phyloP scores from a whole-genome alignment of 2,888 invertebrate species.

The Dichetophora obliterata region DNA sequence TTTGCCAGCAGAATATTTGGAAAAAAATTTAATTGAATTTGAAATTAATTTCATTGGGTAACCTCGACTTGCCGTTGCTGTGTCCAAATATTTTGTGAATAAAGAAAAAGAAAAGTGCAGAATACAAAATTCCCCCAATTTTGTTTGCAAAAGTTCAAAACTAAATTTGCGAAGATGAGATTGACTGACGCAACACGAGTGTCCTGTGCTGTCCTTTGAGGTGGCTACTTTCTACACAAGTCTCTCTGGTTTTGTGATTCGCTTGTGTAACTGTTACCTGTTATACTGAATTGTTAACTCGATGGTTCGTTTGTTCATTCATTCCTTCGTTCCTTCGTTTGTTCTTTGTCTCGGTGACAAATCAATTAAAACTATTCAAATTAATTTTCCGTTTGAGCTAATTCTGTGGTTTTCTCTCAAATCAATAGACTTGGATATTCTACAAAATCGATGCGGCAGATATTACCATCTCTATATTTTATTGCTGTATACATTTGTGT shows the following conservation, averaged over 20 bases:
- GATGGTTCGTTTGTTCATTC: neutral
- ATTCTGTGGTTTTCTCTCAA: conserved; percentile 22
- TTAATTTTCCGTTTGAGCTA: conserved; percentile 53
- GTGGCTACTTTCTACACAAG: no score
- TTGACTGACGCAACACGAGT: neutral
- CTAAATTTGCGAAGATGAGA: neutral
- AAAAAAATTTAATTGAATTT: conserved; percentile 24
- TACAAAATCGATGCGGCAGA: no score
- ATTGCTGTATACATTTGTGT: no score
- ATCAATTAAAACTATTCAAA: conserved; percentile 63
- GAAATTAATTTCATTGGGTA: conserved; percentile 9
- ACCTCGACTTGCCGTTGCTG: neutral
- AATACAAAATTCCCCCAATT: neutral
- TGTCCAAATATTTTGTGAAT: neutral
- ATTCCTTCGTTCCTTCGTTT: neutral
- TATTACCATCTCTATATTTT: no score
- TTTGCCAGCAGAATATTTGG: neutral
- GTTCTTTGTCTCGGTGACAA: conserved; percentile 12
- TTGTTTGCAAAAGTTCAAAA: neutral
- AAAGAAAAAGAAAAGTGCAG: neutral
- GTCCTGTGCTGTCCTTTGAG: neutral
- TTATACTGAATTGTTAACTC: neutral
- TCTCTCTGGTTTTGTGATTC: neutral
- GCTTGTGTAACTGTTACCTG: neutral
- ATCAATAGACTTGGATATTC: neutral